Conservation (phyloP, 2,888 invertebrate genomes). For the Drosophila algonquin region DNA sequence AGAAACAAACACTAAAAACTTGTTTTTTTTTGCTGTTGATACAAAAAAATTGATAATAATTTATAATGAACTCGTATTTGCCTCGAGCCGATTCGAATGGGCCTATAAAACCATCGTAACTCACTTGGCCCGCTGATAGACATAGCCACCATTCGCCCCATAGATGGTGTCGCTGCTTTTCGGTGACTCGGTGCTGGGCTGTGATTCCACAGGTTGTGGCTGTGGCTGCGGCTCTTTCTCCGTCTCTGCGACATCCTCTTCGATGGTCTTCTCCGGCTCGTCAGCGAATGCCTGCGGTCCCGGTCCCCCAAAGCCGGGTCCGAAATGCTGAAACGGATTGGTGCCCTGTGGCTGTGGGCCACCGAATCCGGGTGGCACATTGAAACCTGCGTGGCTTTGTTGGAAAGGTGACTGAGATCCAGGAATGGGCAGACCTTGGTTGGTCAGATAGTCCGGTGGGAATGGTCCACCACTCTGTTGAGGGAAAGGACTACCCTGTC, state of each 20-base stretch:
- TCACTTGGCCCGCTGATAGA: slow-evolving; percentile 63
- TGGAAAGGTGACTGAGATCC: slow-evolving; percentile 49
- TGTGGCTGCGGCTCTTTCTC: slow-evolving; percentile 10
- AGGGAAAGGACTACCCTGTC: slow-evolving; percentile 16
- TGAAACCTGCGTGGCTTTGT: slow-evolving; percentile 44
- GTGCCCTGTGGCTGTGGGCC: slow-evolving; percentile 35
- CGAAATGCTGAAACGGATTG: slow-evolving; percentile 56
- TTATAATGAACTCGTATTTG: slow-evolving; percentile 43
- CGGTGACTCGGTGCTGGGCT: slow-evolving; percentile 23
- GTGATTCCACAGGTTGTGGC: slow-evolving; percentile 37
- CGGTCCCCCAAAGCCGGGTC: slow-evolving; percentile 61
- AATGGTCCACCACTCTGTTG: slow-evolving; percentile 12
- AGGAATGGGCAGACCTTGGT: slow-evolving; percentile 53
- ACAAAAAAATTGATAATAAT: slow-evolving; percentile 51
- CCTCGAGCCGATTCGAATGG: background rate
- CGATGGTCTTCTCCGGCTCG: slow-evolving; percentile 34
- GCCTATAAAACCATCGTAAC: slow-evolving; percentile 35
- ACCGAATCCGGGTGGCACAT: slow-evolving; percentile 44
- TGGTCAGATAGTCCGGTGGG: slow-evolving; percentile 57
- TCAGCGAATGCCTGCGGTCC: slow-evolving; percentile 47
- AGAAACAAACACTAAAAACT: slow-evolving; percentile 15
- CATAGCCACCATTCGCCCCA: slow-evolving; percentile 69
- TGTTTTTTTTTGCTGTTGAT: too few species aligned
- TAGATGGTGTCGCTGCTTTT: slow-evolving; percentile 56
- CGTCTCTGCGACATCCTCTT: slow-evolving; percentile 4